Evolutionary conservation across 2,113 vertebrate genomes (phyloP).

Genomic region (Thomomys bottae): DNA sequence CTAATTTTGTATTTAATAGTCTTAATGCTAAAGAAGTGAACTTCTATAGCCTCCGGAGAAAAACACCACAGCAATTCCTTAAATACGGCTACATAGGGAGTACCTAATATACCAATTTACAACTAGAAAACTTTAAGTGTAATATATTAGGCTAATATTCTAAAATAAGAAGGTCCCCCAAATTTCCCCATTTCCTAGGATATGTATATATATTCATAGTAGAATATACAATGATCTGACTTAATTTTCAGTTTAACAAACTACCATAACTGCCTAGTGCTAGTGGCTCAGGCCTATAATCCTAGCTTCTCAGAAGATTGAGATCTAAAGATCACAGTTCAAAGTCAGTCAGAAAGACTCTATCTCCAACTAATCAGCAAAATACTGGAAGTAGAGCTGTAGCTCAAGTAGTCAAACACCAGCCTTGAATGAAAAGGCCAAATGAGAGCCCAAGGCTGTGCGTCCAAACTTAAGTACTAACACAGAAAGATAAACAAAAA

Average conservation of each 20-base stretch:
- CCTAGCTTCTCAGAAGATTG: too few relatives aligned
- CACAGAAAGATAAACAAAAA: not conserved
- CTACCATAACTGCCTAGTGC: not conserved
- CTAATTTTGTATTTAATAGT: too few relatives aligned
- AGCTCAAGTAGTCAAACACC: too few relatives aligned
- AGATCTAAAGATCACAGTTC: too few relatives aligned
- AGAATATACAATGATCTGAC: not conserved
- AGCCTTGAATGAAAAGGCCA: too few relatives aligned
- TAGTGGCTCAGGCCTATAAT: too few relatives aligned
- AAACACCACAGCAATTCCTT: not conserved
- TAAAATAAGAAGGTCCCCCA: not conserved
- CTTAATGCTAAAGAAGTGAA: not conserved
- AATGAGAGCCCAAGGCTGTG: too few relatives aligned
- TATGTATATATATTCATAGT: not conserved
- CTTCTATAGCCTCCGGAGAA: not conserved
- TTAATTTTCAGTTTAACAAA: slow-evolving; percentile 25
- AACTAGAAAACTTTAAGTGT: not conserved
- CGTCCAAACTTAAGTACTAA: too few relatives aligned
- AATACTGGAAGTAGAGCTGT: too few relatives aligned
- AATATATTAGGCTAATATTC: not conserved
- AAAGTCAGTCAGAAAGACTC: too few relatives aligned
- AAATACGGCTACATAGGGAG: not conserved
- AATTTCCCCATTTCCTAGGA: not conserved
- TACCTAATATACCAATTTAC: not conserved
- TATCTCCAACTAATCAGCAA: too few relatives aligned